These are phyloP conservation scores for Camponotus pennsylvanicus DNA, from an alignment of 1,140 invertebrate genomes.

Conservation along the genomic window DNA sequence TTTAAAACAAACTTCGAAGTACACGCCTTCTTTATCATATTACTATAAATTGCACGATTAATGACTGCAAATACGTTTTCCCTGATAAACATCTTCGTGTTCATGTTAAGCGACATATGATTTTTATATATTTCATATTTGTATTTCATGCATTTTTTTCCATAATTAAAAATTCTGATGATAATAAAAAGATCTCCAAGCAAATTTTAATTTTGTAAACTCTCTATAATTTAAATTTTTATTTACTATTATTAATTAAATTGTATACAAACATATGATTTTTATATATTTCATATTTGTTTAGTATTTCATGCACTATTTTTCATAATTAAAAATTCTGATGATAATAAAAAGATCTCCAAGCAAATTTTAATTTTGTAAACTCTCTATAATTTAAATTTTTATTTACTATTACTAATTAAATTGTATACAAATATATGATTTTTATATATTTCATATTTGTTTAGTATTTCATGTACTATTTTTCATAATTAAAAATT, in stretches of 20 bases:
- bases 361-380: background rate
- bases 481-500: no score
- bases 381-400: slow-evolving; percentile 6
- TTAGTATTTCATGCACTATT: no score
- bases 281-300: slow-evolving; percentile 27
- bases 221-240: no score
- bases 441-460: no score
- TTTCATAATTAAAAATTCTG: slow-evolving; percentile 4
- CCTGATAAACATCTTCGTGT: slow-evolving; percentile 40
- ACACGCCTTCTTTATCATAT: slow-evolving; percentile 75
- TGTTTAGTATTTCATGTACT: no score
- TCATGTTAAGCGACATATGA: slow-evolving; percentile 2
- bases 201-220: background rate
- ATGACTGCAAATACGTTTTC: slow-evolving; percentile 50
- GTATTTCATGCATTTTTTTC: no score
- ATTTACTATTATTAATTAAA: no score
- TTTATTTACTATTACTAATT: background rate
- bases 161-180: slow-evolving; percentile 9
- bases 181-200: background rate
- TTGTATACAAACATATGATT: background rate
- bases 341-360: background rate
- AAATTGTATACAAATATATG: slow-evolving; percentile 13
- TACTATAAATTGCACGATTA: slow-evolving; percentile 73
- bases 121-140: slow-evolving; percentile 33
- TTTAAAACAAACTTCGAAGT: slow-evolving; percentile 75